Evolutionary conservation across 2,113 vertebrate species (phyloP), one percentile per base, ranked within the genome.

Genomic region (Chaenocephalus aceratus): DNA sequence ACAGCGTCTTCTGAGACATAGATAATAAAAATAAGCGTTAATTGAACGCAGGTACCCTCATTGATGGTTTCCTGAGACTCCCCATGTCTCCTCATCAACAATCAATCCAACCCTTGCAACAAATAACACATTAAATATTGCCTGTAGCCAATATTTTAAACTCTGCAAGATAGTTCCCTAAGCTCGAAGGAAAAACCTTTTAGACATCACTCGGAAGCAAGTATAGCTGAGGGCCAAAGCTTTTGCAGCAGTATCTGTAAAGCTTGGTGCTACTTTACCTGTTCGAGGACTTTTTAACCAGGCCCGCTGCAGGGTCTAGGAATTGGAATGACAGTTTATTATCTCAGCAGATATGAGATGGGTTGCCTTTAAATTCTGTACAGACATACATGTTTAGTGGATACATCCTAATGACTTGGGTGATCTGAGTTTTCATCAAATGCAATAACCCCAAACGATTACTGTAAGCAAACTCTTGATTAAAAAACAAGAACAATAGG

Each of bases 71-170:
- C 34, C 63, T 64, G 23, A 10, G 18, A 79, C 64, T 34, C 65
- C 10, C 12, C 18, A 53, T 64, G 23, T 10, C 13, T 45, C 58
- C 48, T 52, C 48, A 57, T 65, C 54, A 65, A 41, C 63, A 57
- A 68, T 34, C 58, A 62, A 64, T 21, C 41, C 18, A 64, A 10
- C 68, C 10, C 48, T 52, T 48, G 21, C 54, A 65, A 76, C 14
- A 65, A 61, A 68, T 10, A 71, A 56, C 7, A n/a, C 8, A 15
- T 48, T 2, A 75, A 82, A 82, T 79, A 63, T 56, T 21, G 57
- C 70, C 74, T 63, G 12, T 21, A 59, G 72, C 64, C 64, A 23
- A 78, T 46, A 53, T 59, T 54, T 62, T 56, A 70, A 73, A n/a
- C 36, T 71, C 49, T 61, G 65, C 9, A 6, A 68, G 26, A 66